Percentiles rank a stretch among this genome's conserved stretches.
Evolutionary conservation across 1,140 invertebrate species (phyloP).

Genomic region (Drosophila ambigua): DNA sequence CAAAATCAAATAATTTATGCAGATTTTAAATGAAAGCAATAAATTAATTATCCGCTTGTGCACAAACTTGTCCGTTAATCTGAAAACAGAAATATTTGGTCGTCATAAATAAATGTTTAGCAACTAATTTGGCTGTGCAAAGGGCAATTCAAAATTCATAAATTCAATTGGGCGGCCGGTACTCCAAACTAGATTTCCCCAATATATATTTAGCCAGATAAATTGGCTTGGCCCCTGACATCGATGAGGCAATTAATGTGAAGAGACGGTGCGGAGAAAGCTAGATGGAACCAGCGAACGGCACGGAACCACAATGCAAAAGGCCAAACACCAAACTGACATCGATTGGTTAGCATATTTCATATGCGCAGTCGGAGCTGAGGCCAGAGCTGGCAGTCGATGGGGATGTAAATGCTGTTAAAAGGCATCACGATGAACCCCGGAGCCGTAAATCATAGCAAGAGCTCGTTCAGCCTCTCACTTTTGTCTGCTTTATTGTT

Average conservation of each 20-base stretch:
- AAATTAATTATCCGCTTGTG: too few species aligned
- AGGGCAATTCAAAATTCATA: not conserved
- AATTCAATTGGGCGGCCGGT: too few species aligned
- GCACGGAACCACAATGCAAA: conserved; percentile 25
- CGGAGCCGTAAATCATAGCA: too few species aligned
- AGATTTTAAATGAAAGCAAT: too few species aligned
- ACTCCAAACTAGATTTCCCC: too few species aligned
- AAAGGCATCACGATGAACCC: conserved; percentile 52
- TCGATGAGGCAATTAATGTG: conserved; percentile 9
- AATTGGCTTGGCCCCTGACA: conserved; percentile 29
- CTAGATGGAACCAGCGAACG: too few species aligned
- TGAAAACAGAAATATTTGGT: too few species aligned
- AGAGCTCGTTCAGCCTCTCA: conserved; percentile 5
- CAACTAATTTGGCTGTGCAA: conserved; percentile 2
- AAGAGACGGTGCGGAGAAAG: too few species aligned
- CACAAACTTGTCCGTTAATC: too few species aligned
- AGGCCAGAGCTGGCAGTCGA: not conserved
- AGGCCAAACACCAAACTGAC: conserved; percentile 36
- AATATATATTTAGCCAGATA: conserved; percentile 18
- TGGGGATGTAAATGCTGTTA: conserved; percentile 39
- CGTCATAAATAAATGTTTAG: not conserved
- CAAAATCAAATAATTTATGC: too few species aligned
- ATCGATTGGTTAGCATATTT: conserved; percentile 53
- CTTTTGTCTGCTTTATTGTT: conserved; percentile 19
- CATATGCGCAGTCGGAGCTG: conserved; percentile 2